Evolutionary conservation across 2,888 invertebrate genomes (phyloP), one percentile per base, ranked within the genome.

Genomic region (Copidosoma aretas): DNA sequence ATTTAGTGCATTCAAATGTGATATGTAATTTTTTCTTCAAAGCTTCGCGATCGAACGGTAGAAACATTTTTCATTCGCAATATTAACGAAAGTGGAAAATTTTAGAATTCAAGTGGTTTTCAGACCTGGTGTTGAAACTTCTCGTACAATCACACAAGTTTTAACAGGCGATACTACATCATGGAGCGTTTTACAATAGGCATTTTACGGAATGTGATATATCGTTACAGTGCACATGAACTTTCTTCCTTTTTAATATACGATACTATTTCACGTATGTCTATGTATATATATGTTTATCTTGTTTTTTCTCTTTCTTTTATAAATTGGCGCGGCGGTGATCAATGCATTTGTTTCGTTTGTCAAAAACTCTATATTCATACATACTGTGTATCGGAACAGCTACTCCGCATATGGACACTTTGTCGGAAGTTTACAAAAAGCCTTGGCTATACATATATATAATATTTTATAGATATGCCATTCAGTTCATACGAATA

Each of bases 221-320:
- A 70, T 70, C n/a, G 64, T 63, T 70, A 71, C 65, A 71, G 65
- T 68, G 68, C 65, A 71, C 65, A 61, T 68, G 51, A 53, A 70
- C 41, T 66, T 24, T 15, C 53, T 32, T n/a, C n/a, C n/a, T n/a
- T n/a, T n/a, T n/a, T n/a, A n/a, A n/a, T n/a, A n/a, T n/a, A n/a
- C n/a, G n/a, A n/a, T n/a, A n/a, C n/a, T n/a, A 52, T 60, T 57
- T 63, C 62, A 49, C 46, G 32, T 54, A 59, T 54, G 25, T 21
- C 12, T 58, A 25, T 25, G 57, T 25, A 58, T 54, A 54, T 21
- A 43, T 57, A 43, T 10, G 39, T 22, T 51, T 21, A 24, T 41
- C 32, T 32, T 32, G 32, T 3, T 3, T 5, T 53, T n/a, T 25
- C 22, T n/a, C 39, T 46, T 25, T n/a, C 22, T 49, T 21, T 10